These are phyloP conservation scores for Aleiodes leptofemur DNA, from an alignment of 2,888 invertebrate species.

Conservation along the genomic window DNA sequence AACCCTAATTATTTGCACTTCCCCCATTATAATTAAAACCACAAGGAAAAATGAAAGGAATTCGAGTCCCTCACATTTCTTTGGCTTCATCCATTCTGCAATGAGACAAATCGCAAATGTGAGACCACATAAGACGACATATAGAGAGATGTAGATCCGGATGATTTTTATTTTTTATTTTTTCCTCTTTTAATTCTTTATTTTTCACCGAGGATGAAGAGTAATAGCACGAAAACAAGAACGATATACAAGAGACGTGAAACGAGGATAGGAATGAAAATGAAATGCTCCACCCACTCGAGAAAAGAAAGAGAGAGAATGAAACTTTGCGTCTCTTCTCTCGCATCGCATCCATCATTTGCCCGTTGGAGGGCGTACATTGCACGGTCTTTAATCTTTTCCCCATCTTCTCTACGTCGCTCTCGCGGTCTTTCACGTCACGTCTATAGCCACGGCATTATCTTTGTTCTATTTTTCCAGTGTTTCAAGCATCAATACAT, in stretches of 20 bases:
- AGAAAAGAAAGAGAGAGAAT: slow-evolving; percentile 22
- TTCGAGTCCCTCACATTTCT: background rate
- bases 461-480: slow-evolving; percentile 34
- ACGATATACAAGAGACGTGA: slow-evolving; percentile 54
- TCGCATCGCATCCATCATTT: slow-evolving; percentile 74
- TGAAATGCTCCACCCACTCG: slow-evolving; percentile 73
- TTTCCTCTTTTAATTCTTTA: background rate
- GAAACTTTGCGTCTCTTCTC: slow-evolving; percentile 52
- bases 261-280: slow-evolving; percentile 65
- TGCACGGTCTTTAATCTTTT: slow-evolving; percentile 73
- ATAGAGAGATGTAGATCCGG: slow-evolving; percentile 15
- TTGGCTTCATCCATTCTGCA: background rate
- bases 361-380: slow-evolving; percentile 71
- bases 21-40: background rate
- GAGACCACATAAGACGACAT: slow-evolving; percentile 24
- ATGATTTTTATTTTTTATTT: background rate
- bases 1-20: slow-evolving; percentile 39
- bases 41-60: background rate
- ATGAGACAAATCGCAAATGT: slow-evolving; percentile 33
- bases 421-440: slow-evolving; percentile 42
- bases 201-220: slow-evolving; percentile 27
- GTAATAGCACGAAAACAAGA: slow-evolving; percentile 46
- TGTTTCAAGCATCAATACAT: slow-evolving; percentile 20
- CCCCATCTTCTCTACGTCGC: slow-evolving; percentile 57
- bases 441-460: slow-evolving; percentile 23